Conservation (phyloP, 2,888 invertebrate species). For the Plusia festucae region DNA sequence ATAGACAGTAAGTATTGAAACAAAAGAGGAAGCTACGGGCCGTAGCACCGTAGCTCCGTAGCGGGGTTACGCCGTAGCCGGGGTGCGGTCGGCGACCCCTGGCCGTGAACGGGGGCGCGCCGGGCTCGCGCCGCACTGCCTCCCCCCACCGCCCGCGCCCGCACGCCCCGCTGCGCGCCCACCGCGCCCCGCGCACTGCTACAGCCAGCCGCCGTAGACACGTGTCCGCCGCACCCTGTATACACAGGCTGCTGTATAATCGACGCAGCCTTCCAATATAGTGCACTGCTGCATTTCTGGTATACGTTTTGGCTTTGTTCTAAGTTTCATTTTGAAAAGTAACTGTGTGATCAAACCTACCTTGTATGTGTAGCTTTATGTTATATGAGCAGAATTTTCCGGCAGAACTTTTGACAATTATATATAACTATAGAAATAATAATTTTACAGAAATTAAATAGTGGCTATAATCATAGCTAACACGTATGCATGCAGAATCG, state of each 20-base stretch:
- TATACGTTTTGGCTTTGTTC: conserved; percentile 22
- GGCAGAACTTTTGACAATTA: neutral
- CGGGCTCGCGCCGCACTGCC: conserved; percentile 69
- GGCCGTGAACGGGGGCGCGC: conserved; percentile 88
- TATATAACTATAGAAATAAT: too few relatives aligned
- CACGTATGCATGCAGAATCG: neutral
- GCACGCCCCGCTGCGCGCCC: conserved; percentile 31
- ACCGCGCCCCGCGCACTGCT: conserved; percentile 46
- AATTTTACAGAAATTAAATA: neutral
- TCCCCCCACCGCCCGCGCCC: conserved; percentile 47
- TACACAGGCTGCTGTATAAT: conserved; percentile 59
- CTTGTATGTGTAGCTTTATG: neutral
- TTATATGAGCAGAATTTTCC: neutral
- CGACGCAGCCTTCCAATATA: conserved; percentile 39
- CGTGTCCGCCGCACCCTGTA: conserved; percentile 74
- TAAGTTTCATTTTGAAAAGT: neutral
- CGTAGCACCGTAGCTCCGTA: conserved; percentile 80
- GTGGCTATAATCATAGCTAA: neutral
- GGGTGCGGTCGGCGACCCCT: conserved; percentile 89
- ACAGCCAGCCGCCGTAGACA: conserved; percentile 65
- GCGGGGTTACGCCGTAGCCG: conserved; percentile 86
- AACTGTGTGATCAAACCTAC: neutral
- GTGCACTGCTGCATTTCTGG: conserved; percentile 53
- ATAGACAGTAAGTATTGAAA: conserved; percentile 70
- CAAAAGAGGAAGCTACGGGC: conserved; percentile 83